phyloP scores from a whole-genome alignment of 1,140 invertebrate species.

The Eumeta japonica region DNA sequence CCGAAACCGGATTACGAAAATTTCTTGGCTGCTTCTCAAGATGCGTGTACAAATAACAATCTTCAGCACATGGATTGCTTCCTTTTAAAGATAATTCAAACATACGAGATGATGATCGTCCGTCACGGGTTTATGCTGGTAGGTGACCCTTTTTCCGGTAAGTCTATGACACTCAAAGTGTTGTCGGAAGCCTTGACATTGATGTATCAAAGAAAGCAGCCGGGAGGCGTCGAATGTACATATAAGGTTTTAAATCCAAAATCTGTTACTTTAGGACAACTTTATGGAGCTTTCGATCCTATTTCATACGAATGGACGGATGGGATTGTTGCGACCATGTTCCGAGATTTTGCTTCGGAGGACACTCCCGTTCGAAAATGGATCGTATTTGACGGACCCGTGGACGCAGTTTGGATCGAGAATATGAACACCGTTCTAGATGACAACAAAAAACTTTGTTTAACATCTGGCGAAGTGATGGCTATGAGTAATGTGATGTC shows the following conservation, averaged over 20 bases:
- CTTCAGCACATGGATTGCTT: conserved; percentile 71
- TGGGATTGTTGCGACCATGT: conserved; percentile 78
- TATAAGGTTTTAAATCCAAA: conserved; percentile 89
- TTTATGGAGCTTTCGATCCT: conserved; percentile 89
- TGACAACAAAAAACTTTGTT: conserved; percentile 90
- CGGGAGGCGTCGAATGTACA: conserved; percentile 61
- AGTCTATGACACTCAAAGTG: conserved; percentile 72
- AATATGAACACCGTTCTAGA: conserved; percentile 93
- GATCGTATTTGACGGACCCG: conserved; percentile 88
- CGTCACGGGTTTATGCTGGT: conserved; percentile 93
- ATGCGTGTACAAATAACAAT: conserved; percentile 64
- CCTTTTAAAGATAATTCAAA: conserved; percentile 78
- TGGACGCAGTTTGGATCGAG: conserved; percentile 94
- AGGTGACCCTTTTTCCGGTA: conserved; percentile 83
- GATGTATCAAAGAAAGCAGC: conserved; percentile 61
- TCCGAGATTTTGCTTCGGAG: conserved; percentile 68
- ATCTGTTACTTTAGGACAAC: conserved; percentile 84
- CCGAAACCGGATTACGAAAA: conserved; percentile 73
- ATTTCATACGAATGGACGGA: conserved; percentile 91
- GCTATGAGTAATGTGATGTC: conserved; percentile 83
- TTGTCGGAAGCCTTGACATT: conserved; percentile 71
- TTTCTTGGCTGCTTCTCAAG: conserved; percentile 59
- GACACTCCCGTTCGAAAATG: conserved; percentile 75
- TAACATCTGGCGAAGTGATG: conserved; percentile 87
- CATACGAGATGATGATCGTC: conserved; percentile 91